Percentiles rank a stretch among this genome's conserved stretches.
These are phyloP conservation scores for Achlya flavicornis DNA, from an alignment of 2,888 invertebrate species.

Conservation along the genomic window DNA sequence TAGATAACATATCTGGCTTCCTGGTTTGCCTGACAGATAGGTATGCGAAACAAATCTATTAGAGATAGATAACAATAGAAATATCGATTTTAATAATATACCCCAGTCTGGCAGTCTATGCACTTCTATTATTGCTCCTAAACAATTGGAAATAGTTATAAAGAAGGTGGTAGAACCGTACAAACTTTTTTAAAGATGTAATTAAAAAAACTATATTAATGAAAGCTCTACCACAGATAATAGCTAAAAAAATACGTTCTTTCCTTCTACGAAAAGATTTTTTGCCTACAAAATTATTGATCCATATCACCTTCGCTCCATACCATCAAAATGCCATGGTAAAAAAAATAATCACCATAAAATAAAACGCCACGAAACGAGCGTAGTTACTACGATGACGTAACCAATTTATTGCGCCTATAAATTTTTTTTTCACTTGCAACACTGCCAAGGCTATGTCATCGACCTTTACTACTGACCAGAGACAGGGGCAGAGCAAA, in stretches of 20 bases:
- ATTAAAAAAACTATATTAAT: too few relatives aligned
- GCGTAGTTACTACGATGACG: slow-evolving; percentile 41
- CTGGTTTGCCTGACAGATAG: not conserved
- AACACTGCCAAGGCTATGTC: slow-evolving; percentile 64
- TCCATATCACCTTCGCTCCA: slow-evolving; percentile 3
- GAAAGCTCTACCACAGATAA: not conserved
- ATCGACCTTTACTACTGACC: slow-evolving; percentile 47
- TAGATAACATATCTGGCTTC: slow-evolving; percentile 4
- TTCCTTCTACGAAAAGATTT: not conserved
- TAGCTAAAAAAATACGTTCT: not conserved
- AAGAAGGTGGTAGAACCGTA: not conserved
- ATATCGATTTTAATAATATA: not conserved
- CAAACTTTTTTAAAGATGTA: too few relatives aligned
- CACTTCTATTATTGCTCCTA: too few relatives aligned
- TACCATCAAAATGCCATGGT: not conserved
- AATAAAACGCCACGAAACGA: slow-evolving; percentile 10
- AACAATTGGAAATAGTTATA: too few relatives aligned
- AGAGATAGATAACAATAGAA: not conserved
- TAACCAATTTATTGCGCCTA: slow-evolving; percentile 58
- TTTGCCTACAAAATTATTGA: not conserved
- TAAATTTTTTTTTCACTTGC: slow-evolving; percentile 58
- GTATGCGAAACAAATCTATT: slow-evolving; percentile 2
- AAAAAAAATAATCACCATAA: slow-evolving; percentile 6
- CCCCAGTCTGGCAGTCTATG: not conserved
- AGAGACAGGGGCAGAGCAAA: slow-evolving; percentile 41